phyloP scores from a whole-genome alignment of 1,140 invertebrate genomes.

The Polypedilum vanderplanki region DNA sequence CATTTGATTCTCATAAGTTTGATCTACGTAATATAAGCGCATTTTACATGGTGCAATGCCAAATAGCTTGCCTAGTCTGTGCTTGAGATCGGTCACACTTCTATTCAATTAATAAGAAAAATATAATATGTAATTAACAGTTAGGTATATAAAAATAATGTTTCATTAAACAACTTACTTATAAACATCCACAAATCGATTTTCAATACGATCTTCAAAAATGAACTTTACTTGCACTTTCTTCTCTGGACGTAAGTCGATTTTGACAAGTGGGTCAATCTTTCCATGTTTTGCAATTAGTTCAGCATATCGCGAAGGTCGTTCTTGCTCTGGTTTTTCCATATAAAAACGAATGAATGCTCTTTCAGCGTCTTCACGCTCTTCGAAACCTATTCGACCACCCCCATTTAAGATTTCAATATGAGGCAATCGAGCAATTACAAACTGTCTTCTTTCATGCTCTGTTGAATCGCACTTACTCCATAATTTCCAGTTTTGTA shows the following conservation, averaged over 20 bases:
- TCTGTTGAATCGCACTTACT: conserved; percentile 74
- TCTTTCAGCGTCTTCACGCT: conserved; percentile 85
- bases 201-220: conserved; percentile 66
- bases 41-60: conserved; percentile 74
- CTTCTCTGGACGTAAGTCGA: conserved; percentile 78
- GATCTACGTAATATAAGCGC: conserved; percentile 78
- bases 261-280: conserved; percentile 76
- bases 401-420: conserved; percentile 81
- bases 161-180: conserved; percentile 38
- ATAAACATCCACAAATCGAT: conserved; percentile 67
- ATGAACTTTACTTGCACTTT: conserved; percentile 76
- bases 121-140: conserved; percentile 24
- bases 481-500: conserved; percentile 54
- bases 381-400: conserved; percentile 70
- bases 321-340: conserved; percentile 72
- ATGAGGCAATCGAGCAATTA: conserved; percentile 81
- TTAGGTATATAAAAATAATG: background rate
- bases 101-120: conserved; percentile 37
- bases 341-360: conserved; percentile 88
- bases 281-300: conserved; percentile 75
- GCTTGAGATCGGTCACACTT: conserved; percentile 71
- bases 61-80: conserved; percentile 67
- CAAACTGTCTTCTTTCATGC: conserved; percentile 74
- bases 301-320: conserved; percentile 73
- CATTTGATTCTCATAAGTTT: conserved; percentile 57